These are phyloP conservation scores for Ostrea edulis DNA, from an alignment of 1,140 invertebrate genomes.

Conservation along the genomic window DNA sequence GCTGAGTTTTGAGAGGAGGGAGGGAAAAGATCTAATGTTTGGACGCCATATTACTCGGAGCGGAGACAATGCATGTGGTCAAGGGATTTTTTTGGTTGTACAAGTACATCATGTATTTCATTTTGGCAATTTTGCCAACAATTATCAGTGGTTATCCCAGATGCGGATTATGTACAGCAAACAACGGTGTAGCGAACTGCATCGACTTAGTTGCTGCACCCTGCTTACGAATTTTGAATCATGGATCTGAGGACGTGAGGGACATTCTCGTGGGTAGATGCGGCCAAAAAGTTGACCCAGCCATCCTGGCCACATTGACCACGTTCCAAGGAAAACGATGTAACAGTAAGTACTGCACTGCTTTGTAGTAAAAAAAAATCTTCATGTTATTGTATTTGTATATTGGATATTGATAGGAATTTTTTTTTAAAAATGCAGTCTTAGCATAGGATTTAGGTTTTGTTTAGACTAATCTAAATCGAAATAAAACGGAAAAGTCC, in stretches of 20 bases:
- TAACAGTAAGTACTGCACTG: conserved; percentile 19
- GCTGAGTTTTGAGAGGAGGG: neutral
- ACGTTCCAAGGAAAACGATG: conserved; percentile 15
- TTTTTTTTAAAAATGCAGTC: too few relatives aligned
- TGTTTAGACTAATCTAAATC: neutral
- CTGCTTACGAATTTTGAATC: neutral
- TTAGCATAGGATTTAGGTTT: neutral
- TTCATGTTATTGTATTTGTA: neutral
- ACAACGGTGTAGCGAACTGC: conserved; percentile 26
- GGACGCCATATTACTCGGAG: conserved; percentile 19
- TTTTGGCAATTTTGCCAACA: conserved; percentile 24
- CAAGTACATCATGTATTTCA: too few relatives aligned
- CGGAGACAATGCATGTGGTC: neutral
- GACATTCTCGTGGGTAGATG: conserved; percentile 14
- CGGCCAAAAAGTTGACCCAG: neutral
- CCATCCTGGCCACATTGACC: too few relatives aligned
- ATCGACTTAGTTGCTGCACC: neutral
- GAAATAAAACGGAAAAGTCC: neutral
- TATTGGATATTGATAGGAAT: too few relatives aligned
- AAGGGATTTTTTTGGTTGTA: conserved; percentile 8
- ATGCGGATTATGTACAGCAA: neutral
- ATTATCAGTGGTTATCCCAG: neutral
- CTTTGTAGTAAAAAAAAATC: neutral
- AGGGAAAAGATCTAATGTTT: too few relatives aligned
- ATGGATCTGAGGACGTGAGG: neutral